Evolutionary conservation across 2,113 vertebrate genomes (phyloP).

Genomic region (Cinclus mexicanus): DNA sequence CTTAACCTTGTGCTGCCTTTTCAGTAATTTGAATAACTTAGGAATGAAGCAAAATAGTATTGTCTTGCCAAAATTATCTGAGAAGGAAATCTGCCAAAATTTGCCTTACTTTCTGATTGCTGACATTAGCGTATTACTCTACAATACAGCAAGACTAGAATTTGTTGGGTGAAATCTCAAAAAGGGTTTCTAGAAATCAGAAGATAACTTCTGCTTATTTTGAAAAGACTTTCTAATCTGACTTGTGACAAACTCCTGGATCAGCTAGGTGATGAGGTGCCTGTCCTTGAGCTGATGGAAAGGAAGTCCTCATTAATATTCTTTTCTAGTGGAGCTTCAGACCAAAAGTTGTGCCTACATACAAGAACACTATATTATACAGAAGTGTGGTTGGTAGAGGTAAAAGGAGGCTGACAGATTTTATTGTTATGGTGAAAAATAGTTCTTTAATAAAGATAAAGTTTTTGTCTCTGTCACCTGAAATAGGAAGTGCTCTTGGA

Average conservation of each 20-base stretch:
- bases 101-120: background rate
- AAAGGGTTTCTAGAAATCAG: background rate
- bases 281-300: background rate
- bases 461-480: background rate
- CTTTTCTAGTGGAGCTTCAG: background rate
- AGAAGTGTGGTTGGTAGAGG: background rate
- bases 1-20: background rate
- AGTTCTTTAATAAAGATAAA: background rate
- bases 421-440: background rate
- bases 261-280: background rate
- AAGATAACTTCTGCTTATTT: background rate
- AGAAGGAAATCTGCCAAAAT: background rate
- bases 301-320: background rate
- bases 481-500: background rate
- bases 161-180: background rate
- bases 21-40: background rate
- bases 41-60: background rate
- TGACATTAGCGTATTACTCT: background rate
- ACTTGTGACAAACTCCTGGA: background rate
- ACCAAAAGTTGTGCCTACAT: background rate
- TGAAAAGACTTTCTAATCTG: background rate
- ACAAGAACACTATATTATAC: background rate
- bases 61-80: background rate
- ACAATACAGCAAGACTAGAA: background rate
- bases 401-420: background rate